Evolutionary conservation across 2,888 invertebrate species (phyloP), one percentile per base, ranked within the genome.

Genomic region (Formica aserva): DNA sequence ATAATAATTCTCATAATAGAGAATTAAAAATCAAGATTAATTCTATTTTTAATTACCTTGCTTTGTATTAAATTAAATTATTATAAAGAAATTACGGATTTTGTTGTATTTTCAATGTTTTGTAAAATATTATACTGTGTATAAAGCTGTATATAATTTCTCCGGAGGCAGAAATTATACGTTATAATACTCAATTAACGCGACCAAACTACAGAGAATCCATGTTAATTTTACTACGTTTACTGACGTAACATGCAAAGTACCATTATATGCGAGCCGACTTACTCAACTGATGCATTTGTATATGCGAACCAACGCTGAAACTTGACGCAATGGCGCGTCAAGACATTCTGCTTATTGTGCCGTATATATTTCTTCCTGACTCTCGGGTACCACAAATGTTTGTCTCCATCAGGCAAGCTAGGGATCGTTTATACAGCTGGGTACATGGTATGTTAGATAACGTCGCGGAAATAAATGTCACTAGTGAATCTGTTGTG

Each of bases 371-470:
- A 77, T 82, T 77, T 76, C 77, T 76, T 65, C 55, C 52, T 63
- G 82, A 76, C 82, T 63, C 65, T 18, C 13, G 65, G 76, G 41
- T 76, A 66, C 55, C 57, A 69, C 62, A 78, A 83, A 78, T 67
- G 83, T 78, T 69, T 83, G 83, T 78, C 78, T 80, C 84, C 74
- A 81, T 81, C 72, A 60, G 72, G 45, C 81, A 48, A 72, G 81
- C 57, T 18, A 60, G 52, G 60, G 81, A 84, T 81, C 81, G 81
- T 81, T 81, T 84, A 81, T 74, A 81, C 65, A 74, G 60, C 80
- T 72, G 69, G 60, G 66, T 74, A 69, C 62, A 60, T 52, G 62
- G 38, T 52, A 69, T 55, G 81, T 81, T 65, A 80, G 83, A 84
- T 81, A 81, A 84, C 66, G 78, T 41, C 52, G 22, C 38, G 35